Conservation (phyloP, 2,888 invertebrate genomes). For the Minunthozetes semirufus region DNA sequence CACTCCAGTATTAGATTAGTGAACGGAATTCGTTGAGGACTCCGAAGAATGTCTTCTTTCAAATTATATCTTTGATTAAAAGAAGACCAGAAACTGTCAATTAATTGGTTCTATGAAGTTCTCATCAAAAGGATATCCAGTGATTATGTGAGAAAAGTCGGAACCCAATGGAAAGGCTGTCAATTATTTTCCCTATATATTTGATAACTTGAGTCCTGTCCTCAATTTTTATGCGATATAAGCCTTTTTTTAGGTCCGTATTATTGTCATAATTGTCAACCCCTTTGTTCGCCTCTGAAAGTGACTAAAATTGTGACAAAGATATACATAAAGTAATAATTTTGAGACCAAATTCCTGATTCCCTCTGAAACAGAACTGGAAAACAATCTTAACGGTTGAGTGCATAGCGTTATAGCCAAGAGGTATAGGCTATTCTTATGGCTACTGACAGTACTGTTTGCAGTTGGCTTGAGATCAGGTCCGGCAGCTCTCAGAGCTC, state of each 20-base stretch:
- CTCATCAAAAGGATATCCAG: no score
- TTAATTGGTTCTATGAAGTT: no score
- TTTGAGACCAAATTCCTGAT: not conserved
- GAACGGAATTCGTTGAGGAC: not conserved
- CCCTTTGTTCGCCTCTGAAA: not conserved
- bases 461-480: not conserved
- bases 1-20: not conserved
- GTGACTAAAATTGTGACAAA: not conserved
- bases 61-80: no score
- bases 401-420: not conserved
- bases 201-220: no score
- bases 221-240: no score
- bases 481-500: not conserved
- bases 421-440: slow-evolving; percentile 3
- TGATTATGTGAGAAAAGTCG: no score
- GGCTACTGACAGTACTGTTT: not conserved
- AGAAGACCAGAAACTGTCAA: not conserved
- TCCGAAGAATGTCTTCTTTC: not conserved
- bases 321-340: not conserved
- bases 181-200: no score
- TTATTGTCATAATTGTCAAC: no score
- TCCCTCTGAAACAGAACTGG: not conserved
- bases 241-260: no score
- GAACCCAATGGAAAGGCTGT: no score
- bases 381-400: not conserved